Conservation (phyloP, 1,140 invertebrate genomes). For the Zeugodacus cucurbitae region DNA sequence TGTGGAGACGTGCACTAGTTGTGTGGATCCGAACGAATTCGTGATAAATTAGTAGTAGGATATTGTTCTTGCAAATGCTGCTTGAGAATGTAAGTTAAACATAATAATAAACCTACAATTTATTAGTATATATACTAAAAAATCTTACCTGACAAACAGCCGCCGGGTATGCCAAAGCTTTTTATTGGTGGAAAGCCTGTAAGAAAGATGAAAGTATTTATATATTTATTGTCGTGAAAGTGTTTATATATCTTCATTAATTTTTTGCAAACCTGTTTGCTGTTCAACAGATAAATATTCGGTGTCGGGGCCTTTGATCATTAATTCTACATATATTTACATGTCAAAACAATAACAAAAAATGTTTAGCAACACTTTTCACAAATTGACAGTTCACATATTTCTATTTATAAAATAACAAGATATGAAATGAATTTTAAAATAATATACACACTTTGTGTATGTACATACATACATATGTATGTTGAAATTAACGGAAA, state of each 20-base stretch:
- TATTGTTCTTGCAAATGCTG: no score
- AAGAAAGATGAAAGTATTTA: conserved; percentile 48
- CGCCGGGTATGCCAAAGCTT: conserved; percentile 67
- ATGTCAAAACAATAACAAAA: not conserved
- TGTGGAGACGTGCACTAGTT: no score
- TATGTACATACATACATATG: not conserved
- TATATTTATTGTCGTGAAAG: not conserved
- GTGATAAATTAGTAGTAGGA: no score
- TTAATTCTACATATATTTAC: not conserved
- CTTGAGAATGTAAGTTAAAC: no score
- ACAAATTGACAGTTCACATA: not conserved
- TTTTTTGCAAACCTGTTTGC: not conserved
- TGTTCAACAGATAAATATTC: no score
- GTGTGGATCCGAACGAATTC: no score
- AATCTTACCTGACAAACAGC: conserved; percentile 69
- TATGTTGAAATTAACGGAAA: not conserved
- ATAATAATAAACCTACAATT: no score
- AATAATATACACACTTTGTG: not conserved
- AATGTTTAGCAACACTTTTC: not conserved
- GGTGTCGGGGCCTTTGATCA: not conserved
- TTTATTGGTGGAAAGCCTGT: conserved; percentile 70
- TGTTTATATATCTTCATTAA: not conserved
- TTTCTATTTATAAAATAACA: not conserved
- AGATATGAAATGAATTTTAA: not conserved
- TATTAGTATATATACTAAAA: no score